Evolutionary conservation across 2,113 vertebrate species (phyloP).

Genomic region (Tympanuchus pallidicinctus): DNA sequence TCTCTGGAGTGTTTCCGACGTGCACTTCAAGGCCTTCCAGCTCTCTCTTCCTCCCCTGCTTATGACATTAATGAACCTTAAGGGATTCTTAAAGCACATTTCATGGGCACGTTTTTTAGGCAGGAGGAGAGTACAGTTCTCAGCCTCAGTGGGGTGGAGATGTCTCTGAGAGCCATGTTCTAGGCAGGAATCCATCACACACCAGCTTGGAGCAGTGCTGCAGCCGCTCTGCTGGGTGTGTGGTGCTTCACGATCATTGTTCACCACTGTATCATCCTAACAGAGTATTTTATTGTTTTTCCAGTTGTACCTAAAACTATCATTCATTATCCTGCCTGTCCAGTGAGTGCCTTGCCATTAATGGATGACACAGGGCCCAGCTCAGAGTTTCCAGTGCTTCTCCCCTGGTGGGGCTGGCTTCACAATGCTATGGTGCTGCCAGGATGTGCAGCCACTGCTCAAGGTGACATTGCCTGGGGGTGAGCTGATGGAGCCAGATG

Average conservation of each 20-base stretch:
- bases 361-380: conserved; percentile 53
- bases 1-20: conserved; percentile 78
- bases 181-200: conserved; percentile 71
- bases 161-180: conserved; percentile 13
- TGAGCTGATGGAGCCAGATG: background rate
- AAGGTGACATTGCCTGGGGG: background rate
- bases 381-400: conserved; percentile 40
- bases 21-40: conserved; percentile 73
- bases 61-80: conserved; percentile 73
- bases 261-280: conserved; percentile 58
- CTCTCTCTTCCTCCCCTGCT: conserved; percentile 64
- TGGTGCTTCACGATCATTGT: conserved; percentile 67
- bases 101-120: conserved; percentile 65
- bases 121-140: background rate
- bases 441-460: background rate
- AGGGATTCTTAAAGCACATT: conserved; percentile 56
- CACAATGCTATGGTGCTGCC: background rate
- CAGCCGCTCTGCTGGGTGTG: background rate
- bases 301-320: conserved; percentile 60
- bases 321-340: conserved; percentile 58
- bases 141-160: conserved; percentile 33
- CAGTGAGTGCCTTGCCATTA: background rate
- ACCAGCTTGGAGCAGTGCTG: conserved; percentile 35
- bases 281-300: conserved; percentile 73
- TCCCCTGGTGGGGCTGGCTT: background rate